Evolutionary conservation across 2,113 vertebrate species (phyloP), one percentile per base, ranked within the genome.

Genomic region (Laterallus jamaicensis): DNA sequence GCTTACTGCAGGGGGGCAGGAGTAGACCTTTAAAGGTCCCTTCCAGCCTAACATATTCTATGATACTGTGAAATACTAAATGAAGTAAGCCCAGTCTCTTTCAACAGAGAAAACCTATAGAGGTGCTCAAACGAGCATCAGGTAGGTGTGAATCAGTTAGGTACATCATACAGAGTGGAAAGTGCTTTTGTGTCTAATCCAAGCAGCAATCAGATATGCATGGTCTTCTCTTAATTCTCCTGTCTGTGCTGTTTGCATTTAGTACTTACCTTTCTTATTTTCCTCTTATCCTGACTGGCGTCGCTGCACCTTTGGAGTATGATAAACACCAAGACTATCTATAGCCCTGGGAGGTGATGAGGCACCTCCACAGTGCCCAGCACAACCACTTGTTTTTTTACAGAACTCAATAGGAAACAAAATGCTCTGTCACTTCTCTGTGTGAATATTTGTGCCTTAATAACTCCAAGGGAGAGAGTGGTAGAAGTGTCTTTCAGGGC

Each of bases 281-380:
- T 82, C 40, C 39, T 26, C 18, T 62, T n/a, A 52, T 2, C 52
- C 54, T 35, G 47, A n/a, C 35, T 85, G 50, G 32, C 0, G 0
- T 32, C 47, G 58, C 18, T 6, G 29, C 73, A 66, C 19, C 32
- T 89, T 67, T 67, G 40, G 64, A 82, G 37, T 68, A 56, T 16
- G 15, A 37, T 52, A 86, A 78, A 68, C 49, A 54, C 26, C n/a
- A 69, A 49, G 55, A n/a, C 18, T 50, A 40, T 25, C 56, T 66
- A 19, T 16, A 74, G 42, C 26, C 0, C 0, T 22, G 22, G 42
- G 6, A 6, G 12, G 11, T 29, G 35, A 15, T 21, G 15, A 50
- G 52, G 47, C 20, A 22, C 17, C 63, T 90, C 42, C 63, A 44
- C 40, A 10, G 35, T 25, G 47, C 35, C 47, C 59, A 52, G 25